phyloP scores from a whole-genome alignment of 1,140 invertebrate genomes.

The Drosophila kikkawai region DNA sequence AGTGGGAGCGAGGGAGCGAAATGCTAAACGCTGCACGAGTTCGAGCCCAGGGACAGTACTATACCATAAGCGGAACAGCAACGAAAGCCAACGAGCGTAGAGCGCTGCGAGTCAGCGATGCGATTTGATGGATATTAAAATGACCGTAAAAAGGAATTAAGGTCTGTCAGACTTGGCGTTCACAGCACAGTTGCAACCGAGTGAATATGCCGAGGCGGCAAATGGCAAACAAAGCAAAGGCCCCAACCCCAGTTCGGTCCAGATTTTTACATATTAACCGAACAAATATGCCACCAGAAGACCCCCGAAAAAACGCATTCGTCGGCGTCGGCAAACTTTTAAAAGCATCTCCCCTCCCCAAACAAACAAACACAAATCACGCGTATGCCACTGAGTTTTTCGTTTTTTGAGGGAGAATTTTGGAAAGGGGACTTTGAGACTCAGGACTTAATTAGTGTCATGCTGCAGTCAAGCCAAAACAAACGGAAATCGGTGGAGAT shows the following conservation, averaged over 20 bases:
- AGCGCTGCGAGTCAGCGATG: slow-evolving; percentile 78
- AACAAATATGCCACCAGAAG: slow-evolving; percentile 74
- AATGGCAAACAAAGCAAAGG: slow-evolving; percentile 43
- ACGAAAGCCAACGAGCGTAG: slow-evolving; percentile 70
- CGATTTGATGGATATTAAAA: slow-evolving; percentile 84
- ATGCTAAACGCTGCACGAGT: slow-evolving; percentile 44
- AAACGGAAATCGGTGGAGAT: slow-evolving; percentile 73
- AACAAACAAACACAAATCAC: slow-evolving; percentile 73
- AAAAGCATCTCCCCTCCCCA: slow-evolving; percentile 34
- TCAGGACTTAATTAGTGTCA: slow-evolving; percentile 82
- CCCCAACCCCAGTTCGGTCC: slow-evolving; percentile 8
- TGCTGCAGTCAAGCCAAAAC: slow-evolving; percentile 67
- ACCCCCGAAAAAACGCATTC: slow-evolving; percentile 42
- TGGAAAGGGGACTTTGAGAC: not conserved
- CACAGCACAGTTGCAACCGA: slow-evolving; percentile 72
- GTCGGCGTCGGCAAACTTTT: slow-evolving; percentile 66
- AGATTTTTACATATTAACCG: slow-evolving; percentile 75
- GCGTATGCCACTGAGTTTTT: slow-evolving; percentile 47
- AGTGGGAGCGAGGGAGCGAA: slow-evolving; percentile 36
- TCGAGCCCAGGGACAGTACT: slow-evolving; percentile 15
- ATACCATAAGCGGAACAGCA: not conserved
- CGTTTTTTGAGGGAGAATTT: slow-evolving; percentile 10
- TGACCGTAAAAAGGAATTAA: slow-evolving; percentile 85
- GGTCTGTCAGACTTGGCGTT: slow-evolving; percentile 80
- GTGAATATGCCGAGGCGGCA: slow-evolving; percentile 63